A percentile compares a stretch with the other conserved stretches of the same genome.
phyloP scores from a whole-genome alignment of 37 sponge, comb jelly and placozoan genomes.

The Trichoplax adhaerens region DNA sequence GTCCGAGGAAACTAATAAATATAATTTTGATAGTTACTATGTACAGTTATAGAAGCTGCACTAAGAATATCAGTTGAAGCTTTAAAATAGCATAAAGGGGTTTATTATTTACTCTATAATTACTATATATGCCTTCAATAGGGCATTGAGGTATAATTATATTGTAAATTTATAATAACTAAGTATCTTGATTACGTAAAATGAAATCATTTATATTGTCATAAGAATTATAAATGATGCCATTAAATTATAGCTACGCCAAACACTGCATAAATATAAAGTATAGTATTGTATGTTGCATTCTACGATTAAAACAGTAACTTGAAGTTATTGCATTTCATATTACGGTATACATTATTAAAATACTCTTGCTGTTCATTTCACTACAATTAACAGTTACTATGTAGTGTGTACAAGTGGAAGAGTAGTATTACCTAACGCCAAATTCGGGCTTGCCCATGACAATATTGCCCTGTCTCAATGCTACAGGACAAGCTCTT shows the following conservation, averaged over 20 bases:
- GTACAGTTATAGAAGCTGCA: too few species aligned
- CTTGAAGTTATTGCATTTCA: not conserved
- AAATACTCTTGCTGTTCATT: not conserved
- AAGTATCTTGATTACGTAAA: too few species aligned
- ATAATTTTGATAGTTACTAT: not conserved
- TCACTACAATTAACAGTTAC: not conserved
- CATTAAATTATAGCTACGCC: too few species aligned
- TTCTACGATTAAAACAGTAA: not conserved
- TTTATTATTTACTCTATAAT: too few species aligned
- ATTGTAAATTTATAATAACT: too few species aligned
- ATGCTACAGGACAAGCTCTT: slow-evolving; percentile 66
- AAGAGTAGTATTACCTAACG: slow-evolving; percentile 37
- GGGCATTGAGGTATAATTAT: too few species aligned
- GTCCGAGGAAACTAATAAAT: slow-evolving; percentile 62
- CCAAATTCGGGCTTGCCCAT: slow-evolving; percentile 61
- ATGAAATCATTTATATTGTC: too few species aligned
- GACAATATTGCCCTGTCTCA: slow-evolving; percentile 59
- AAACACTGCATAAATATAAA: not conserved
- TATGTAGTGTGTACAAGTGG: not conserved
- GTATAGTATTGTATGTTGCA: not conserved
- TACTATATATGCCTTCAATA: too few species aligned
- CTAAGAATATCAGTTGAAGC: too few species aligned
- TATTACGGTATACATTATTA: not conserved
- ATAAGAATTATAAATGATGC: too few species aligned
- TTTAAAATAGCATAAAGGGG: too few species aligned